These are phyloP conservation scores for Ceyx erithaca DNA, from an alignment of 2,797 vertebrate genomes.

Conservation along the genomic window DNA sequence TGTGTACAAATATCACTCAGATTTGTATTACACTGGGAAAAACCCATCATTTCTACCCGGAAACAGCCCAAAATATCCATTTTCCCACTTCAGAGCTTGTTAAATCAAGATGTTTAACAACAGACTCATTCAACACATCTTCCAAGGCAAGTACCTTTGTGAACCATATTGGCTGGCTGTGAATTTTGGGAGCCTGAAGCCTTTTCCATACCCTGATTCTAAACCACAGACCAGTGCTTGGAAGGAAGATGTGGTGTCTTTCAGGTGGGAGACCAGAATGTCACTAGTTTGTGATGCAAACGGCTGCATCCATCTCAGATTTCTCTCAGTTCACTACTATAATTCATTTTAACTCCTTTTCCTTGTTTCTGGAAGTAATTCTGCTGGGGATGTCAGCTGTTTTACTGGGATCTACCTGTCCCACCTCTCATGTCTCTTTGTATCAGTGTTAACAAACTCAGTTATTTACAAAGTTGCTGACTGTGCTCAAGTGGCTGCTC, in stretches of 20 bases:
- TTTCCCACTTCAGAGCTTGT: rapidly evolving
- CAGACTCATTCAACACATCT: neutral
- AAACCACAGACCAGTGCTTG: neutral
- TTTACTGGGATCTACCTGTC: neutral
- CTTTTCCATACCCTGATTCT: neutral
- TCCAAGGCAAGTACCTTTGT: neutral
- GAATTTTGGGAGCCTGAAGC: neutral
- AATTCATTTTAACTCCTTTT: neutral
- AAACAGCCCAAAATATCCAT: neutral
- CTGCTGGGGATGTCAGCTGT: neutral
- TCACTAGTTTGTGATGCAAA: neutral
- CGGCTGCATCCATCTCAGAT: neutral
- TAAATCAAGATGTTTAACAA: neutral
- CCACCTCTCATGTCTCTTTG: neutral
- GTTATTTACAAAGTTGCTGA: neutral
- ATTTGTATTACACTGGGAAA: neutral
- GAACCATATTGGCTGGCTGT: neutral
- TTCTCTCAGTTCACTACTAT: neutral
- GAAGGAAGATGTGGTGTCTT: neutral
- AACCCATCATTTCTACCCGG: neutral
- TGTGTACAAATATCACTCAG: neutral
- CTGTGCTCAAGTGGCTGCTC: neutral
- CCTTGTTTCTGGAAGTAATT: neutral
- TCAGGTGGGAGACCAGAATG: neutral
- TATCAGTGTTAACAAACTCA: neutral